phyloP scores from a whole-genome alignment of 2,113 vertebrate genomes.

The Typhlomys cinereus region DNA sequence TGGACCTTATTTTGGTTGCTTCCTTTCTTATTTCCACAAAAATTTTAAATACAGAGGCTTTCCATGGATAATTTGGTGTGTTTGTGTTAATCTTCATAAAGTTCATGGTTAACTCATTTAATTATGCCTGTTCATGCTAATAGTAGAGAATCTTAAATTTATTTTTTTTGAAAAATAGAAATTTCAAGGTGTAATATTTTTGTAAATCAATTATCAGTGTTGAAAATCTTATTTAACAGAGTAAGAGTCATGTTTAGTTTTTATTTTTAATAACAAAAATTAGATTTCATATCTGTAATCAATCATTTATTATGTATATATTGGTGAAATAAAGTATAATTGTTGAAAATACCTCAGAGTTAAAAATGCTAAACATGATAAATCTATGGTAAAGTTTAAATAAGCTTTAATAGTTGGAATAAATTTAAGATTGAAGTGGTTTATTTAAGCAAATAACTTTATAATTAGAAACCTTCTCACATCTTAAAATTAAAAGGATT shows the following conservation, averaged over 20 bases:
- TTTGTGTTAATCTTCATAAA: constrained; percentile 6
- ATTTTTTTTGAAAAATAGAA: background rate
- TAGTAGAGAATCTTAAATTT: background rate
- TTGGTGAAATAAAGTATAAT: background rate
- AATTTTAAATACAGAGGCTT: background rate
- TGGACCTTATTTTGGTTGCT: background rate
- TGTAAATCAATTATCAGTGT: background rate
- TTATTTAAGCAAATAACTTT: background rate
- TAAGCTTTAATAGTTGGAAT: background rate
- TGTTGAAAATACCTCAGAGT: background rate
- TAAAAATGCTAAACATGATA: background rate
- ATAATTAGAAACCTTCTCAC: background rate
- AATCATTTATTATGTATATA: background rate
- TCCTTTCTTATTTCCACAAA: background rate
- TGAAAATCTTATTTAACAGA: background rate
- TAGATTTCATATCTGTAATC: background rate
- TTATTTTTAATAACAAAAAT: background rate
- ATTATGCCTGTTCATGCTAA: background rate
- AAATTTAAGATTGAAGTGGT: background rate
- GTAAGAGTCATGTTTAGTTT: background rate
- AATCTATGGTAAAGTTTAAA: background rate
- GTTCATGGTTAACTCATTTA: background rate
- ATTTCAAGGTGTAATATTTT: background rate
- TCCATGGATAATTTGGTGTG: background rate
- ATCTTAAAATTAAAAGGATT: too few species aligned